Conservation (phyloP, 2,113 vertebrate genomes). For the Podarcis muralis region DNA sequence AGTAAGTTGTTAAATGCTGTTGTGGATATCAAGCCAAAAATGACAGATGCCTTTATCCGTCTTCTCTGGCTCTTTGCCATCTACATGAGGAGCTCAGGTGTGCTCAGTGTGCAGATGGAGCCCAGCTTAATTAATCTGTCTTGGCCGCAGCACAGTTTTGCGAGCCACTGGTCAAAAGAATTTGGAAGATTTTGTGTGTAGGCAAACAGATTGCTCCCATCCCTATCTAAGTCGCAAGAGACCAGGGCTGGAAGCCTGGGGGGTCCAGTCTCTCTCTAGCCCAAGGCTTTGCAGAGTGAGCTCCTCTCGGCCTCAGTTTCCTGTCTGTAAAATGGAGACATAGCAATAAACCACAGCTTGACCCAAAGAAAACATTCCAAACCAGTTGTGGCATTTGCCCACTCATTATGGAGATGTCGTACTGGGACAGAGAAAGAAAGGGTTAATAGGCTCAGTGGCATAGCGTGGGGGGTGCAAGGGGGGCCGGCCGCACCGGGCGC, state of each 20-base stretch:
- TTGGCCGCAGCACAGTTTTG: not conserved
- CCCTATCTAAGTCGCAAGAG: not conserved
- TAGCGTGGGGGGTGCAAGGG: too few relatives aligned
- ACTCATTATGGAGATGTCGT: too few relatives aligned
- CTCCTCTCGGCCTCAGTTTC: not conserved
- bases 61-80: not conserved
- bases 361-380: not conserved
- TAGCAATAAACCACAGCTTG: not conserved
- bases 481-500: too few relatives aligned
- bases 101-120: not conserved
- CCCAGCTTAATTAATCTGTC: conserved; percentile 12
- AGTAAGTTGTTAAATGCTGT: conserved; percentile 7
- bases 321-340: not conserved
- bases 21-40: not conserved
- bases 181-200: not conserved
- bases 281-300: not conserved
- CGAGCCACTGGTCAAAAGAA: not conserved
- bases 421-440: too few relatives aligned
- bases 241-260: not conserved
- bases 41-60: conserved; percentile 24
- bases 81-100: not conserved
- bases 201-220: not conserved
- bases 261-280: not conserved
- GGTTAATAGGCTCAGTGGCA: too few relatives aligned
- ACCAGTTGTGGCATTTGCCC: too few relatives aligned